Percentiles rank a stretch among this genome's conserved stretches.
Conservation (phyloP, 2,797 vertebrate genomes). For the Kryptopterus vitreolus region DNA sequence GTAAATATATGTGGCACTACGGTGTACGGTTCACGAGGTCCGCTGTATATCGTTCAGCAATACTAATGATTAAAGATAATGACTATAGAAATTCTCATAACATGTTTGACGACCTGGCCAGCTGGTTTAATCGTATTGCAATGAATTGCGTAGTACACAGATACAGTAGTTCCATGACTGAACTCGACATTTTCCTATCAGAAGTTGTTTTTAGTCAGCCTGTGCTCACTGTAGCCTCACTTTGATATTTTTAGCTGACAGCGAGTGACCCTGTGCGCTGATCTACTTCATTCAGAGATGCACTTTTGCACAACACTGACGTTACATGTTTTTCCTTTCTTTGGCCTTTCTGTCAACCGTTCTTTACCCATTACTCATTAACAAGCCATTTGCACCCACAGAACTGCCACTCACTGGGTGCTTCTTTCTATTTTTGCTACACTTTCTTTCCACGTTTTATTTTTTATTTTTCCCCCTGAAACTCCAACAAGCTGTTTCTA, state of each 20-base stretch:
- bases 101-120: no score
- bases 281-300: background rate
- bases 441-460: background rate
- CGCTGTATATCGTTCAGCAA: no score
- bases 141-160: no score
- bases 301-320: background rate
- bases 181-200: background rate
- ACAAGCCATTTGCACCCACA: background rate
- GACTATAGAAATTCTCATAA: no score
- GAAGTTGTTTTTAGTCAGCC: background rate
- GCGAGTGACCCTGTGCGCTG: background rate
- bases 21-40: background rate
- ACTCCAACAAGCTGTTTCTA: background rate
- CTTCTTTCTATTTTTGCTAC: background rate
- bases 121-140: no score
- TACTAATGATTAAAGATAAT: no score
- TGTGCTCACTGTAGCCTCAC: background rate
- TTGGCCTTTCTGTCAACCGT: background rate
- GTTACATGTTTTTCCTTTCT: background rate
- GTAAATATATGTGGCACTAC: background rate
- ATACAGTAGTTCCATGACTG: no score
- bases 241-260: background rate
- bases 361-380: background rate
- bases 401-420: background rate
- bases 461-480: no score